Percentiles rank a stretch among this genome's conserved stretches.
Evolutionary conservation across 2,888 invertebrate species (phyloP).

Genomic region (Oscheius sp.): DNA sequence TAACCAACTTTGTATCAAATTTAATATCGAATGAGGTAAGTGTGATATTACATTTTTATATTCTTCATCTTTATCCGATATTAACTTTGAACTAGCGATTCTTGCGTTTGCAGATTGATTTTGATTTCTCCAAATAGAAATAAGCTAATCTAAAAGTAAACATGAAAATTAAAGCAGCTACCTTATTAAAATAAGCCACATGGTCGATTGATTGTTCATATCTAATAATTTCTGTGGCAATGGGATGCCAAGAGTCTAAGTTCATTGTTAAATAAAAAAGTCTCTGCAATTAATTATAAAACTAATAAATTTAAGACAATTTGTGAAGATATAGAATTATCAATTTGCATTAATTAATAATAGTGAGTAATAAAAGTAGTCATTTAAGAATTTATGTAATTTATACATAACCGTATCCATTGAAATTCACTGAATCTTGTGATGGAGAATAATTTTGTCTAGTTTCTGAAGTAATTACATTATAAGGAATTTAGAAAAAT

Average conservation of each 20-base stretch:
- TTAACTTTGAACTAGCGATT: conserved; percentile 31
- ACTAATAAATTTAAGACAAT: neutral
- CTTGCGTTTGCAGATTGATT: conserved; percentile 41
- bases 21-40: neutral
- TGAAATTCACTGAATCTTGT: neutral
- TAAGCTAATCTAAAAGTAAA: conserved; percentile 22
- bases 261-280: neutral
- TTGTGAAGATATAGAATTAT: neutral
- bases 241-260: conserved; percentile 22
- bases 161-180: conserved; percentile 1
- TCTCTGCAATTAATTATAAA: neutral
- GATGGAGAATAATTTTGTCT: neutral
- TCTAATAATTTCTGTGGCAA: conserved; percentile 29
- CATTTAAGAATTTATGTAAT: neutral
- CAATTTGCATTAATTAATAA: neutral
- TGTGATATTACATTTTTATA: conserved; percentile 26
- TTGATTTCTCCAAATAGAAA: conserved; percentile 46
- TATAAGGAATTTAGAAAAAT: neutral
- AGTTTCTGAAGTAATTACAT: neutral
- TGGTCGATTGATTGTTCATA: conserved; percentile 37
- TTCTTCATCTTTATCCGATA: conserved; percentile 29
- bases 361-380: neutral
- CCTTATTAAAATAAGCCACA: conserved; percentile 42
- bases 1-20: neutral
- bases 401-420: conserved; percentile 7